Conservation (phyloP, 2,888 invertebrate genomes). For the Cosmorhoe ocellata region DNA sequence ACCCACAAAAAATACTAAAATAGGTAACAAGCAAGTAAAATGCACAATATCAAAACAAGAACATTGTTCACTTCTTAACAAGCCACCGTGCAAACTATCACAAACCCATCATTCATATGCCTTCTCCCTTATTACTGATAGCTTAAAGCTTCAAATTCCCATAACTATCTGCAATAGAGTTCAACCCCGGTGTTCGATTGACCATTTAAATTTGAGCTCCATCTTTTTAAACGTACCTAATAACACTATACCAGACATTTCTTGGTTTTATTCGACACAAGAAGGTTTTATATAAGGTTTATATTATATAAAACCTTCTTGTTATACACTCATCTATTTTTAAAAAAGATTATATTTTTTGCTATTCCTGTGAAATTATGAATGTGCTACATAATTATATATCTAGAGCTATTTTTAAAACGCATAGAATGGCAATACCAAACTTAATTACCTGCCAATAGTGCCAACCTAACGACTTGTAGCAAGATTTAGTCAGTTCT, state of each 20-base stretch:
- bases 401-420: too few relatives aligned
- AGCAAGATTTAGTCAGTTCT: slow-evolving; percentile 5
- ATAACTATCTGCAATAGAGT: slow-evolving; percentile 15
- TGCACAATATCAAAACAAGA: slow-evolving; percentile 55
- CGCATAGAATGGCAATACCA: too few relatives aligned
- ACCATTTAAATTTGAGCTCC: slow-evolving; percentile 48
- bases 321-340: too few relatives aligned
- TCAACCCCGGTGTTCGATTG: slow-evolving; percentile 41
- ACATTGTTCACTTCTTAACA: slow-evolving; percentile 68
- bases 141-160: slow-evolving; percentile 29
- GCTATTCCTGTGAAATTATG: too few relatives aligned
- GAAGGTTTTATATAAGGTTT: too few relatives aligned
- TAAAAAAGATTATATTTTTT: too few relatives aligned
- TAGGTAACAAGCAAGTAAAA: slow-evolving; percentile 49
- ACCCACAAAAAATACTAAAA: slow-evolving; percentile 54
- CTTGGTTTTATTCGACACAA: too few relatives aligned
- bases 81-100: slow-evolving; percentile 57
- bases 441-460: too few relatives aligned
- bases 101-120: background rate
- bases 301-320: too few relatives aligned
- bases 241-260: background rate
- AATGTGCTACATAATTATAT: too few relatives aligned
- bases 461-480: background rate
- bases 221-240: slow-evolving; percentile 5
- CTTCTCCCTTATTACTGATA: background rate